phyloP scores from a whole-genome alignment of 2,113 vertebrate genomes.

The Dunckerocampus dactyliophorus region DNA sequence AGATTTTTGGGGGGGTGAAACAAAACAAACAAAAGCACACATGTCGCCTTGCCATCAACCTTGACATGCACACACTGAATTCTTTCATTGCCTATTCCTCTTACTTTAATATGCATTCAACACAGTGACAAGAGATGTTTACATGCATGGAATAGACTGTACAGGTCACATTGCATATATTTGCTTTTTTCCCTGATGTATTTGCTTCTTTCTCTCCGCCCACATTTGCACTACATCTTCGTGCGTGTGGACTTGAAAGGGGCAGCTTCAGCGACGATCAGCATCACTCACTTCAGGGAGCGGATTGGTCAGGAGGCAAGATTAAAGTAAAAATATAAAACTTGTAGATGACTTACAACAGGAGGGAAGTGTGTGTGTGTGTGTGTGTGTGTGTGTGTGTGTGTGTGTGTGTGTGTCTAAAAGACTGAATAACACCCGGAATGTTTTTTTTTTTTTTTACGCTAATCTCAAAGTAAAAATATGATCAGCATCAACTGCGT shows the following conservation, averaged over 20 bases:
- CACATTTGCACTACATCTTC: constrained; percentile 11
- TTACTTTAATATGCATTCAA: not conserved
- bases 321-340: constrained; percentile 47
- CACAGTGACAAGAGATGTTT: constrained; percentile 11
- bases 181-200: constrained; percentile 13
- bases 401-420: constrained; percentile 41
- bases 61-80: constrained; percentile 4
- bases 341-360: constrained; percentile 50
- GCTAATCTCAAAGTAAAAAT: constrained; percentile 9
- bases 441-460: constrained; percentile 12
- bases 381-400: constrained; percentile 33
- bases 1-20: not conserved
- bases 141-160: constrained; percentile 19
- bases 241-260: constrained; percentile 62
- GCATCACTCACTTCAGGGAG: constrained; percentile 52
- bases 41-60: not conserved
- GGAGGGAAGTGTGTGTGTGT: constrained; percentile 47
- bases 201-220: constrained; percentile 27
- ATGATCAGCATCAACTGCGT: constrained; percentile 6
- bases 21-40: not conserved
- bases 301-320: constrained; percentile 37
- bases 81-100: not conserved
- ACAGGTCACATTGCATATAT: constrained; percentile 40
- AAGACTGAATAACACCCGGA: constrained; percentile 14
- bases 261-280: constrained; percentile 50